These are phyloP conservation scores for Drosophila lacicola DNA, from an alignment of 2,888 invertebrate species.

Conservation along the genomic window DNA sequence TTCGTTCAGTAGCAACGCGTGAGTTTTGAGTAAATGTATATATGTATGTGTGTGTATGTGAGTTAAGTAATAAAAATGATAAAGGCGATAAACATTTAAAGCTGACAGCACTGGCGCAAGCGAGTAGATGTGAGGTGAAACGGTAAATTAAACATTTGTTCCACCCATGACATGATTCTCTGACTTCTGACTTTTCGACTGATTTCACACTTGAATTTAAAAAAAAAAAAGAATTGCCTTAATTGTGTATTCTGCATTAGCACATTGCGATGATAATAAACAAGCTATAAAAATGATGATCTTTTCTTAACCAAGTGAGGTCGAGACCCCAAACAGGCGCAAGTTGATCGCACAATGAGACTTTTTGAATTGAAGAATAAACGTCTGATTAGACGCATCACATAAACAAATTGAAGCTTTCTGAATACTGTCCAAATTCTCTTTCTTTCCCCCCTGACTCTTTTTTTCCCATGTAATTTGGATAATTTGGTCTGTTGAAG, in stretches of 20 bases:
- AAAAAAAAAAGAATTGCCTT: slow-evolving; percentile 25
- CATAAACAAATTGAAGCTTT: slow-evolving; percentile 33
- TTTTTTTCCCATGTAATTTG: slow-evolving; percentile 1
- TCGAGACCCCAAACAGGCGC: slow-evolving; percentile 24
- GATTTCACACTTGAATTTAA: slow-evolving; percentile 45
- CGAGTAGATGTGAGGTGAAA: slow-evolving; percentile 19
- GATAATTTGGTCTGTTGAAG: background rate
- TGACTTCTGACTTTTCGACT: slow-evolving; percentile 29
- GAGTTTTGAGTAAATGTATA: slow-evolving; percentile 25
- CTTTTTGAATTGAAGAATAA: slow-evolving; percentile 74
- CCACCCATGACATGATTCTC: slow-evolving; percentile 21
- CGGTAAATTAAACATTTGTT: slow-evolving; percentile 39
- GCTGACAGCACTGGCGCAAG: slow-evolving; percentile 34
- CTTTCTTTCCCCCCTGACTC: background rate
- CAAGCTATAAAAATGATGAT: slow-evolving; percentile 47
- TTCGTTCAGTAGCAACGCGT: slow-evolving; percentile 12
- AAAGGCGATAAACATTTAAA: slow-evolving; percentile 70
- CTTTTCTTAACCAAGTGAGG: slow-evolving; percentile 29
- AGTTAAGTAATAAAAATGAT: slow-evolving; percentile 66
- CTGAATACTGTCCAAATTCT: background rate
- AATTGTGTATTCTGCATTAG: slow-evolving; percentile 46
- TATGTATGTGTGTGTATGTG: slow-evolving; percentile 21
- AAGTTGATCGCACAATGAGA: slow-evolving; percentile 71
- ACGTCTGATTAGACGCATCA: slow-evolving; percentile 56
- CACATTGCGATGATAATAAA: slow-evolving; percentile 56